phyloP scores from a whole-genome alignment of 2,797 vertebrate genomes.

The Sardinella longiceps region DNA sequence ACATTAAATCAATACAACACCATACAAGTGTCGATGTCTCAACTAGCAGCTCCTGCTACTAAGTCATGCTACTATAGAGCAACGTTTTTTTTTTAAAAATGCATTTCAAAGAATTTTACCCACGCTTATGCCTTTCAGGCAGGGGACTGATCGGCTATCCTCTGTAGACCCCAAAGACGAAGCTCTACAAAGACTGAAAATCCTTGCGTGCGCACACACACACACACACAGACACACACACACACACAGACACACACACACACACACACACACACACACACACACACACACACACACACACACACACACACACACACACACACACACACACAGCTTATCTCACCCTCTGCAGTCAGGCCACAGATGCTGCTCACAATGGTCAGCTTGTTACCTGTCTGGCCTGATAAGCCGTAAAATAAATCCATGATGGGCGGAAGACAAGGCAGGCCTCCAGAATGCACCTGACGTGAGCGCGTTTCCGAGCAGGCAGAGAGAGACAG shows the following conservation, averaged over 20 bases:
- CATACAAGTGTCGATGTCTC: background rate
- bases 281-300: conserved; percentile 44
- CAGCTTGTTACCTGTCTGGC: conserved; percentile 26
- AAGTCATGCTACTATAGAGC: background rate
- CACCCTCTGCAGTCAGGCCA: conserved; percentile 3
- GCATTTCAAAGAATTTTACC: background rate
- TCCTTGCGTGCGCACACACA: background rate
- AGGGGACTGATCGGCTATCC: background rate
- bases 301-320: conserved; percentile 58
- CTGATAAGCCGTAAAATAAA: conserved; percentile 31
- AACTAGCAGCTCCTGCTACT: background rate
- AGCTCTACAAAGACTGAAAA: background rate
- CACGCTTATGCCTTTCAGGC: background rate
- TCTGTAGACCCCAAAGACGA: background rate
- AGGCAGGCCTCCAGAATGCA: background rate
- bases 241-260: conserved; percentile 4
- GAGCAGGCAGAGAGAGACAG: conserved; percentile 27
- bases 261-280: background rate
- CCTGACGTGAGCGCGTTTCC: conserved; percentile 13
- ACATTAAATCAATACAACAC: background rate
- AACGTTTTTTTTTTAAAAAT: background rate
- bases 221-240: conserved; percentile 32
- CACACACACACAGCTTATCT: conserved; percentile 12
- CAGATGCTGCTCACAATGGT: conserved; percentile 11
- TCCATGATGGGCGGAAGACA: conserved; percentile 32